Percentiles rank a stretch among this genome's conserved stretches.
Conservation (phyloP, 2,113 vertebrate genomes). For the Butastur rufipennis region DNA sequence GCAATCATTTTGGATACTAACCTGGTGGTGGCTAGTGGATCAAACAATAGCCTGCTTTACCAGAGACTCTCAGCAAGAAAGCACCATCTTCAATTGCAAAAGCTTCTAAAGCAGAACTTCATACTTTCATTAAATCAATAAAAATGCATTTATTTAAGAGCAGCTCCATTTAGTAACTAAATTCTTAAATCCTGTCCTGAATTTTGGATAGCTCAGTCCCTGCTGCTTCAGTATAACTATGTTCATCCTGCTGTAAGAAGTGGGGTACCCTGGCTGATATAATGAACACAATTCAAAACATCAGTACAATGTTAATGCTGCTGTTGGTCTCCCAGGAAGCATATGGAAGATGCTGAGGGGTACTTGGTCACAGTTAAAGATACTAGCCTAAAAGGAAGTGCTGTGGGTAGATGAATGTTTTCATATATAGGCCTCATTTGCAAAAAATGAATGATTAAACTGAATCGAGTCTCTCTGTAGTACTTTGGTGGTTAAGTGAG, state of each 20-base stretch:
- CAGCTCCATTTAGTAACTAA: not conserved
- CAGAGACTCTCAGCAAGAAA: not conserved
- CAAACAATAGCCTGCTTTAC: not conserved
- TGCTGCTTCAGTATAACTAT: not conserved
- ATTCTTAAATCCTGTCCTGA: not conserved
- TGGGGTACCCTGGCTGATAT: not conserved
- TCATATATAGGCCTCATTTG: not conserved
- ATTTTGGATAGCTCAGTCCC: not conserved
- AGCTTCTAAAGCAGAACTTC: not conserved
- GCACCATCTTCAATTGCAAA: not conserved
- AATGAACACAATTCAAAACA: not conserved
- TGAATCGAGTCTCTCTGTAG: not conserved
- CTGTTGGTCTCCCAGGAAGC: not conserved
- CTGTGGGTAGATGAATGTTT: not conserved
- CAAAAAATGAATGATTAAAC: not conserved
- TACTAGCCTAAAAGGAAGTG: not conserved
- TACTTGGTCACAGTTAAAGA: not conserved
- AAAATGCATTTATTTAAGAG: not conserved
- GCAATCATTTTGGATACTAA: not conserved
- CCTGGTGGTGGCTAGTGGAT: not conserved
- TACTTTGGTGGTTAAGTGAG: not conserved
- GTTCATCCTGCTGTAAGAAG: not conserved
- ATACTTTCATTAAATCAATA: not conserved
- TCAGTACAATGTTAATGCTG: not conserved
- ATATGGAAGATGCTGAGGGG: not conserved